Evolutionary conservation across 2,888 invertebrate genomes (phyloP).

Genomic region (Nymphalis polychloros): DNA sequence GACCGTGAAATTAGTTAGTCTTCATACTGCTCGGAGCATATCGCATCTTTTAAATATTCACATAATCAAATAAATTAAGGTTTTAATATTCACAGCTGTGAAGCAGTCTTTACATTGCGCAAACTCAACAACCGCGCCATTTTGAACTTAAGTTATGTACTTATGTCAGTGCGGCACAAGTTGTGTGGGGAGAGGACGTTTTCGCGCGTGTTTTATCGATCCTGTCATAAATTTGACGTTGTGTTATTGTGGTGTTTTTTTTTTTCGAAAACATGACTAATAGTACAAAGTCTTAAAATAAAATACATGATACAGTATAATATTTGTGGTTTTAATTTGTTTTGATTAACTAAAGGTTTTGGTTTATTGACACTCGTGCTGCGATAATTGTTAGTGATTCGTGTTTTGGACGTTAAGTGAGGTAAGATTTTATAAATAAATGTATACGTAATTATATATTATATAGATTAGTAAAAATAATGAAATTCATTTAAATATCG

Average conservation of each 20-base stretch:
- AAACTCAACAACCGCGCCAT: slow-evolving; percentile 61
- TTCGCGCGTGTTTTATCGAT: slow-evolving; percentile 58
- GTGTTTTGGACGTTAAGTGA: slow-evolving; percentile 30
- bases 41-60: slow-evolving; percentile 9
- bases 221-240: slow-evolving; percentile 44
- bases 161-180: slow-evolving; percentile 62
- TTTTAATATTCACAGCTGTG: slow-evolving; percentile 19
- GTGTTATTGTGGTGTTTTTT: slow-evolving; percentile 69
- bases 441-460: too few relatives aligned
- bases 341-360: slow-evolving; percentile 2
- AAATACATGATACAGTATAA: slow-evolving; percentile 41
- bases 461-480: too few relatives aligned
- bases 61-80: slow-evolving; percentile 7
- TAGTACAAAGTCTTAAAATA: slow-evolving; percentile 46
- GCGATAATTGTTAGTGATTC: slow-evolving; percentile 20
- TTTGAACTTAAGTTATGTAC: slow-evolving; percentile 51
- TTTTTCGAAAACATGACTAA: slow-evolving; percentile 57
- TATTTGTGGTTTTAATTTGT: slow-evolving; percentile 48
- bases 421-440: slow-evolving; percentile 23
- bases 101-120: slow-evolving; percentile 52
- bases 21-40: not conserved
- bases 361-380: slow-evolving; percentile 19
- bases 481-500: not conserved
- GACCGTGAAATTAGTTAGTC: slow-evolving; percentile 4
- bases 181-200: slow-evolving; percentile 48